Evolutionary conservation across 2,888 invertebrate genomes (phyloP), one percentile per base, ranked within the genome.

Genomic region (Linyphia triangularis): DNA sequence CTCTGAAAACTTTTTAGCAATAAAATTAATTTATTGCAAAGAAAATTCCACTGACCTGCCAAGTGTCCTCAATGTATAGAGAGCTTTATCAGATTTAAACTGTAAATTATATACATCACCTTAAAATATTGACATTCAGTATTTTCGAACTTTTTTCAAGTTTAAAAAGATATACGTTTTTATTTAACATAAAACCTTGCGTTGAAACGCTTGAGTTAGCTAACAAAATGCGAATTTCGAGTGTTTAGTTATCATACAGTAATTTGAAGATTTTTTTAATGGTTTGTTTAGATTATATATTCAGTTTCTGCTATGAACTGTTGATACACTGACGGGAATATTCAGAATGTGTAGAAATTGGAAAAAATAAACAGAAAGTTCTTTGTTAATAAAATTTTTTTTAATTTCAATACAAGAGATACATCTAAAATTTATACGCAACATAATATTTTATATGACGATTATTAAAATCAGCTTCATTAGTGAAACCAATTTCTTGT

Each of bases 41-140:
- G 61, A 82, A 82, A 67, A 40, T 67, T 22, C 61, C 70, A 82
- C 82, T 82, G 82, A 82, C 82, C 82, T 82, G 59, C 40, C 16
- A 70, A 19, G 16, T 59, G 33, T 63, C 81, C 28, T 81, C 69
- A n/a, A 40, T 37, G 22, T 69, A 37, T 79, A 51, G 30, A 69
- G 51, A 33, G 30, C 22, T 26, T n/a, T 16, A 13, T 59, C 69
- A 57, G 6, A 73, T 78, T 78, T 43, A 78, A 33, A 69, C 57
- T 69, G 13, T 19, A 81, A 69, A 69, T 81, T 9, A 9, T 26
- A 81, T 81, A 81, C 81, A 81, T 81, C 81, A 81, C 81, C 81
- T 81, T 81, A 57, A 28, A 61, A 63, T n/a, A 16, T 59, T 69
- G 37, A 24, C 69, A 24, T 40, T 40, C 28, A 72, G 16, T 51